Evolutionary conservation across 2,797 vertebrate species (phyloP).

Genomic region (Clamator glandarius): DNA sequence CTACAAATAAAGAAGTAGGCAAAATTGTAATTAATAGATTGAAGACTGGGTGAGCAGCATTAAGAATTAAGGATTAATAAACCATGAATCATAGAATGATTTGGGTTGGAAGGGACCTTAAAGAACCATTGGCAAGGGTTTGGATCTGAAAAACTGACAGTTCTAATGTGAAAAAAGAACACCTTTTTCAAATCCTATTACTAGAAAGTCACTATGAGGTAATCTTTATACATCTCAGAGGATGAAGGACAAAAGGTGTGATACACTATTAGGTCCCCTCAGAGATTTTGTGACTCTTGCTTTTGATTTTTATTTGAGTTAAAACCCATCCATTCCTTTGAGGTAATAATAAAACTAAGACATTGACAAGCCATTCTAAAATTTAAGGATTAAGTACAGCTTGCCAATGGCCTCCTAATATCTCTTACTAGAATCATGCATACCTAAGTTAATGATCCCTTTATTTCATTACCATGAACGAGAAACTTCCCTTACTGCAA

Average conservation of each 20-base stretch:
- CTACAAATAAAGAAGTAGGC: background rate
- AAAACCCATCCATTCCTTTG: background rate
- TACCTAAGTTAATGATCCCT: background rate
- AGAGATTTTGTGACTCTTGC: background rate
- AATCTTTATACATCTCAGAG: background rate
- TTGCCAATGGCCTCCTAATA: background rate
- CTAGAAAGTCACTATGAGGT: background rate
- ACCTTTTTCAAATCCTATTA: background rate
- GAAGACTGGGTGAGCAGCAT: background rate
- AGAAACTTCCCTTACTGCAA: background rate
- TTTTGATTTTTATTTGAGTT: slow-evolving; percentile 3
- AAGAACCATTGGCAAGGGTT: background rate
- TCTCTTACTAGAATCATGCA: background rate
- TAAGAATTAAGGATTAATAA: background rate
- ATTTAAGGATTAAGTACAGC: background rate
- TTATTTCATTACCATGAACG: background rate
- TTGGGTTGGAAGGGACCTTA: no score
- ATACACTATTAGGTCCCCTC: background rate
- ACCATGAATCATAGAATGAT: background rate
- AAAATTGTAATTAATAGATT: background rate
- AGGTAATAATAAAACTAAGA: background rate
- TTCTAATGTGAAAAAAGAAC: background rate
- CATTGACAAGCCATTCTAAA: background rate
- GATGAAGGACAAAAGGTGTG: background rate
- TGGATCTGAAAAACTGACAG: background rate